phyloP scores from a whole-genome alignment of 2,797 vertebrate genomes.

The Atherinosoma microstoma region DNA sequence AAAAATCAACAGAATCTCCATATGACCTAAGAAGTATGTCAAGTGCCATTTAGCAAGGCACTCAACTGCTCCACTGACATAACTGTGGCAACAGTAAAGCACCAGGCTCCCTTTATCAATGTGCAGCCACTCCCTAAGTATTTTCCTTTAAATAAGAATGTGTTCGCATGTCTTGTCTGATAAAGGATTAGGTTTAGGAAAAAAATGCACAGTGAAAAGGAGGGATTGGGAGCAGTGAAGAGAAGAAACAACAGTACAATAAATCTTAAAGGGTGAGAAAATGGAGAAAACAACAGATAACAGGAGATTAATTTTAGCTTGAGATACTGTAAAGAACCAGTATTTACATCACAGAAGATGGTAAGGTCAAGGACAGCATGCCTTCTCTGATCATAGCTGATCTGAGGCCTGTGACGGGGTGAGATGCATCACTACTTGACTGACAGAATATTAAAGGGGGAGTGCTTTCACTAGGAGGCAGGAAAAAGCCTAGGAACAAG shows the following conservation, averaged over 20 bases:
- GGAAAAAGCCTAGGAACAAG: conserved; percentile 5
- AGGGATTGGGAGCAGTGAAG: conserved; percentile 5
- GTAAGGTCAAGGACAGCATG: conserved; percentile 53
- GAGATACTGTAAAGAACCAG: conserved; percentile 8
- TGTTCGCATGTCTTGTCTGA: conserved; percentile 37
- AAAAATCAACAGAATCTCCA: conserved; percentile 10
- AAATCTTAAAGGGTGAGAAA: conserved; percentile 4
- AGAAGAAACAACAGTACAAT: conserved; percentile 2
- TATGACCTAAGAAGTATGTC: conserved; percentile 17
- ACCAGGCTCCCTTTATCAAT: conserved; percentile 21
- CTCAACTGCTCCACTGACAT: not conserved
- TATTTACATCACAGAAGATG: conserved; percentile 24
- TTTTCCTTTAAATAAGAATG: conserved; percentile 47
- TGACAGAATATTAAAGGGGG: conserved; percentile 56
- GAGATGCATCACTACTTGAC: conserved; percentile 27
- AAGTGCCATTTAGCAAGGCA: conserved; percentile 48
- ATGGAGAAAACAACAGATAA: conserved; percentile 2
- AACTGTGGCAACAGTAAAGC: not conserved
- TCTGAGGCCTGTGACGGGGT: conserved; percentile 43
- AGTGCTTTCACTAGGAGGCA: conserved; percentile 3
- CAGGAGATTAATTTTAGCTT: not conserved
- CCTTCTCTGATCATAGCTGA: conserved; percentile 29
- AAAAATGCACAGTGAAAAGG: not conserved
- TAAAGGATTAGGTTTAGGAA: conserved; percentile 22
- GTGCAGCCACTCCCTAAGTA: conserved; percentile 36